These are phyloP conservation scores for Cynoglossus semilaevis DNA, from an alignment of 2,113 vertebrate species.

Conservation along the genomic window DNA sequence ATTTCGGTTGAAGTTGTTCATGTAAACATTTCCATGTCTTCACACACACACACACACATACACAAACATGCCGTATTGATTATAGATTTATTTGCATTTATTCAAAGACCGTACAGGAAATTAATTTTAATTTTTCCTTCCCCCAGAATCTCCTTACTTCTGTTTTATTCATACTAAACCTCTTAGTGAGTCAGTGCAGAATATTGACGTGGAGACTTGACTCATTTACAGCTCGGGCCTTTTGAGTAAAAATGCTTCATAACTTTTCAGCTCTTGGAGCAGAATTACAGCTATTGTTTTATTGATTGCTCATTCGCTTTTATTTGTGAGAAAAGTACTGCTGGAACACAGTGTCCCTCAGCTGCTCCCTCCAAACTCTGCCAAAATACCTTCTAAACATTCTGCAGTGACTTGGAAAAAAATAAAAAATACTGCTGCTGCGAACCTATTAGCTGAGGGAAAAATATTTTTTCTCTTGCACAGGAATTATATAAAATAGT, in stretches of 20 bases:
- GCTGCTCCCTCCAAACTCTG: slow-evolving; percentile 20
- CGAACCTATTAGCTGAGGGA: slow-evolving; percentile 34
- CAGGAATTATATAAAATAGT: slow-evolving; percentile 35
- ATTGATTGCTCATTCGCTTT: slow-evolving; percentile 59
- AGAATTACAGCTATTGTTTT: slow-evolving; percentile 64
- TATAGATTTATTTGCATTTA: slow-evolving; percentile 5
- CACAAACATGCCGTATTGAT: not conserved
- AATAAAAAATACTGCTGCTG: slow-evolving; percentile 28
- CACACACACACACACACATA: too few species aligned
- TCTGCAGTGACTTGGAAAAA: slow-evolving; percentile 33
- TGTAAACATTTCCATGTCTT: too few species aligned
- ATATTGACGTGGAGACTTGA: slow-evolving; percentile 64
- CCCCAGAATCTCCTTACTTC: slow-evolving; percentile 36
- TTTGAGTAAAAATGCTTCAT: slow-evolving; percentile 41
- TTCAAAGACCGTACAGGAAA: slow-evolving; percentile 8
- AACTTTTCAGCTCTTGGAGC: slow-evolving; percentile 33
- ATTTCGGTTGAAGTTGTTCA: not conserved
- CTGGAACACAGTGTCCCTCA: slow-evolving; percentile 36
- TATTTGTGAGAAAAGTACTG: slow-evolving; percentile 56
- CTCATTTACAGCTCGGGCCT: slow-evolving; percentile 58
- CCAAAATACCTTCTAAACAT: slow-evolving; percentile 37
- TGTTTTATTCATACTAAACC: slow-evolving; percentile 41
- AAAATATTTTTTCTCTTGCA: not conserved
- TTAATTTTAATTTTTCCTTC: slow-evolving; percentile 19
- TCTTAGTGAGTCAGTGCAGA: slow-evolving; percentile 38